These are phyloP conservation scores for Tuberolachnus salignus DNA, from an alignment of 2,888 invertebrate genomes.

Conservation along the genomic window DNA sequence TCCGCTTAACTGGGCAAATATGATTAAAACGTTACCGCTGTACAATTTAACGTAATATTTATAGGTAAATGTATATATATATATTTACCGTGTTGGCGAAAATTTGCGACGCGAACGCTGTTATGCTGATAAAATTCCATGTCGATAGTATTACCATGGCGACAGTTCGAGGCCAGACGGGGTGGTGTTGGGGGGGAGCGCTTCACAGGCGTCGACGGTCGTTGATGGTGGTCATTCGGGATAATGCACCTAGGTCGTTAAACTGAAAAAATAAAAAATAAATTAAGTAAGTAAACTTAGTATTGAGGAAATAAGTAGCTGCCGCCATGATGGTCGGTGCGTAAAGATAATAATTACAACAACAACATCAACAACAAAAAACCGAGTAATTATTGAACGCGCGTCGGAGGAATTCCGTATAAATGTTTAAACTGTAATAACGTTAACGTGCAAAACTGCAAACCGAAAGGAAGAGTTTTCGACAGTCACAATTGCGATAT, in stretches of 20 bases:
- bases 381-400: neutral
- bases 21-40: too few relatives aligned
- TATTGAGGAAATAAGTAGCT: too few relatives aligned
- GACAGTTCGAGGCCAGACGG: slow-evolving; percentile 29
- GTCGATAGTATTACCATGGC: slow-evolving; percentile 48
- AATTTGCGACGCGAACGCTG: slow-evolving; percentile 39
- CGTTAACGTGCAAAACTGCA: too few relatives aligned
- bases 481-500: too few relatives aligned
- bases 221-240: slow-evolving; percentile 37
- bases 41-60: too few relatives aligned
- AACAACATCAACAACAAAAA: too few relatives aligned
- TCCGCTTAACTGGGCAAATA: too few relatives aligned
- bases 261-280: slow-evolving; percentile 18
- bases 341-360: too few relatives aligned
- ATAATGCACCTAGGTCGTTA: neutral
- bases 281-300: neutral
- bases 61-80: too few relatives aligned
- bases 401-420: neutral
- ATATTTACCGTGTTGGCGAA: slow-evolving; percentile 52
- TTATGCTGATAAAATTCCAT: slow-evolving; percentile 48
- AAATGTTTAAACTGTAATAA: neutral
- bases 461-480: neutral
- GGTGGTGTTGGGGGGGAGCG: neutral
- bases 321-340: too few relatives aligned
- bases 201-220: slow-evolving; percentile 15